Conservation (phyloP, 2,888 invertebrate genomes). For the Sesamia inferens region DNA sequence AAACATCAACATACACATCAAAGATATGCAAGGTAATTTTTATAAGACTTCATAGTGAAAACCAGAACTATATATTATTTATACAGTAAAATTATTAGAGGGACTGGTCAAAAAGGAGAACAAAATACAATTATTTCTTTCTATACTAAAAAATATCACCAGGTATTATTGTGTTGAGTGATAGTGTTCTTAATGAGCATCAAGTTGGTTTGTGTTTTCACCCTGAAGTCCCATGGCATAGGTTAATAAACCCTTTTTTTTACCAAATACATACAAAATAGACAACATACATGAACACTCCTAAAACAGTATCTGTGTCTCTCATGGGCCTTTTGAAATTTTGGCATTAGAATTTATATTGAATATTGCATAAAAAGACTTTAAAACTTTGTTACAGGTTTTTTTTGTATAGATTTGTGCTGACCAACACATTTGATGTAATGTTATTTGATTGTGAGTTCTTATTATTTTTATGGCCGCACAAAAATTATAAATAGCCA, state of each 20-base stretch:
- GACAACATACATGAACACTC: neutral
- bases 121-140: neutral
- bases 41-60: neutral
- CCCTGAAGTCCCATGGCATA: neutral
- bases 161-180: neutral
- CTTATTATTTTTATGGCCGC: neutral
- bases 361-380: neutral
- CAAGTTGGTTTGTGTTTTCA: neutral
- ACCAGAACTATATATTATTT: neutral
- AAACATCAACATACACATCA: neutral
- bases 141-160: neutral
- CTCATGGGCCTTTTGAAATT: neutral
- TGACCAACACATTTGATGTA: neutral
- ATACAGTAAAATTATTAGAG: neutral
- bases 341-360: neutral
- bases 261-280: neutral
- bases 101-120: no score
- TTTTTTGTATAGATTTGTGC: slow-evolving; percentile 17
- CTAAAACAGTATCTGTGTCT: neutral
- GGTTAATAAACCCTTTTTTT: neutral
- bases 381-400: neutral
- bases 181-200: neutral
- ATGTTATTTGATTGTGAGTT: neutral
- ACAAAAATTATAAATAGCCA: slow-evolving; percentile 9
- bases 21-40: neutral